These are phyloP conservation scores for Progne subis DNA, from an alignment of 2,113 vertebrate genomes.

Conservation along the genomic window DNA sequence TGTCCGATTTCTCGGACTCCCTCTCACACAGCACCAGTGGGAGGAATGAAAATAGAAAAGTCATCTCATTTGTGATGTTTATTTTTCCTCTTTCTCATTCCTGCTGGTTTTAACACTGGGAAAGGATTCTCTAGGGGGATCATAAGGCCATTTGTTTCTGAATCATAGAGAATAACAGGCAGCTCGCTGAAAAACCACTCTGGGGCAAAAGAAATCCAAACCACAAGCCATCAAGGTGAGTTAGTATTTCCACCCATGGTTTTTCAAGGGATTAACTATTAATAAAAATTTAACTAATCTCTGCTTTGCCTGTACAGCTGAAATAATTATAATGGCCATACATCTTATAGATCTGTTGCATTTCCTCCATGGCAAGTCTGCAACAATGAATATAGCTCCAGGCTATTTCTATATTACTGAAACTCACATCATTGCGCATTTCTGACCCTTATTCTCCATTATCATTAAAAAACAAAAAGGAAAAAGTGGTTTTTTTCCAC, in stretches of 20 bases:
- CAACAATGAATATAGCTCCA: not conserved
- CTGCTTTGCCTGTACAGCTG: not conserved
- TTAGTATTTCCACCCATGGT: not conserved
- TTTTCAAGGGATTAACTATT: conserved; percentile 7
- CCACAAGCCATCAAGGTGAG: not conserved
- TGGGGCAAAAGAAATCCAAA: not conserved
- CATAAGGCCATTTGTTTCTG: not conserved
- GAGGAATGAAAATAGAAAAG: not conserved
- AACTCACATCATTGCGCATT: not conserved
- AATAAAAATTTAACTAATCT: not conserved
- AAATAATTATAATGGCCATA: not conserved
- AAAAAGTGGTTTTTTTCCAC: not conserved
- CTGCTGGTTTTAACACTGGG: not conserved
- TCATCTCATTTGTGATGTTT: not conserved
- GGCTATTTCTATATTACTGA: not conserved
- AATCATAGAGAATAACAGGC: not conserved
- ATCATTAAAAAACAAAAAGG: not conserved
- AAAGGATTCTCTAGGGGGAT: not conserved
- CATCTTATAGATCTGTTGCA: not conserved
- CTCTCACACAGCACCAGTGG: not conserved
- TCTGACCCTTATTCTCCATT: not conserved
- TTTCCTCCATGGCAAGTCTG: not conserved
- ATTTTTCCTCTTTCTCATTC: not conserved
- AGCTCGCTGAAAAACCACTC: not conserved
- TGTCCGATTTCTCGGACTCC: not conserved